Base-by-base conservation (phyloP, 2,113 vertebrate species). In the Takifugu flavidus region DNA sequence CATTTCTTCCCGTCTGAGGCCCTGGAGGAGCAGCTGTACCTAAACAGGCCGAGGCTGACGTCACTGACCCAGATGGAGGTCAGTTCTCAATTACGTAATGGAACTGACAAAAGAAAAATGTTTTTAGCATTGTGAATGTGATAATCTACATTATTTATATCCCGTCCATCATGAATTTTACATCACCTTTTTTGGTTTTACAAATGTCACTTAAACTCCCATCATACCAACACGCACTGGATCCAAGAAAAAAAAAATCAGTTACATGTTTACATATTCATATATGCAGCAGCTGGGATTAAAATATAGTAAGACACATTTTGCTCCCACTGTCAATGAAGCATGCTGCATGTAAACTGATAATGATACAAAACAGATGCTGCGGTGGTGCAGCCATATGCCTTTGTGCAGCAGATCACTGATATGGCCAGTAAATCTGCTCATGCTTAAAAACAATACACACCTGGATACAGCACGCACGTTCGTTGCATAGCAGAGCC, bases 11-110 rank as follows among this genome's bases (percentile, higher is more conserved):
- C 95, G 60, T 98, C 96, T 0, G 96, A 99, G 77, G 95, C 95
- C 62, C 91, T 99, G 85, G 96, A 99, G 89, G 97, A 99, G 72
- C 95, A 98, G 83, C 91, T 99, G 58, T 99, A 99, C 84, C 94
- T 99, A 82, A 98, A 94, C 80, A 93, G 96, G 46, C 95, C 93
- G 5, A 90, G 89, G 0, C 91, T 99, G 42, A 96, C 95, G 0
- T 91, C 94, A 0, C 92, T 96, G 68, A 95, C 95, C 15, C 94
- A 97, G 85, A 92, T 98, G 84, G 94, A 98, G 77, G 91, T 91
- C 54, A 31, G 79, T 57, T n/a, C 42, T 46, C 44, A 3, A 51
- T 54, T 61, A 51, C 57, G 60, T 34, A 39, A 39, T 10, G 11
- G 34, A 11, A 20, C 20, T 39, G 7, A 10, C 1, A 11, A 39